These are phyloP conservation scores for Psilopsiagon aurifrons DNA, from an alignment of 2,113 vertebrate species.

Conservation along the genomic window DNA sequence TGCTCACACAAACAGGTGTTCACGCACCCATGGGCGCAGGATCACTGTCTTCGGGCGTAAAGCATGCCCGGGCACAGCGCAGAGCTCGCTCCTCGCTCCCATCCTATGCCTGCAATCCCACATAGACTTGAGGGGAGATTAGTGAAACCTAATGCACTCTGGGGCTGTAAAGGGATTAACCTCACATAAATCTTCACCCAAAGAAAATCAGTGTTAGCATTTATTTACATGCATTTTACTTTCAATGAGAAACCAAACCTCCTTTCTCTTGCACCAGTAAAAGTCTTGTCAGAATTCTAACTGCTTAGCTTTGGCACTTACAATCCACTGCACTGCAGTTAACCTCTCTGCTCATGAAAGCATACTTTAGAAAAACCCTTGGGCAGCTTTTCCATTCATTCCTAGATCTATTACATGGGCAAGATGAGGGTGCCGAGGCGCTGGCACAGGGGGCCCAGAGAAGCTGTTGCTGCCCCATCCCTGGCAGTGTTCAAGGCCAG, in stretches of 20 bases:
- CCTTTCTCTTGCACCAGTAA: neutral
- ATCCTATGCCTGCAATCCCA: neutral
- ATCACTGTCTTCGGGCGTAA: neutral
- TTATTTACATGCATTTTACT: neutral
- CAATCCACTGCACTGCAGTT: neutral
- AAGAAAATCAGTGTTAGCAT: rapidly evolving
- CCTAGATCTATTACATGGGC: neutral
- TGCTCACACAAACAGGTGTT: neutral
- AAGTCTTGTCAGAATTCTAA: neutral
- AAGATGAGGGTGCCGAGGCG: neutral
- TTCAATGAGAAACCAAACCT: neutral
- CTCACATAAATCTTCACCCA: neutral
- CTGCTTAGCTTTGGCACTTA: neutral
- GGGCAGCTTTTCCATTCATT: neutral
- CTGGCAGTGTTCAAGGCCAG: neutral
- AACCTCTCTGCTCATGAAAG: neutral
- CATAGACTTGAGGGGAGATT: neutral
- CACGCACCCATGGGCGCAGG: neutral
- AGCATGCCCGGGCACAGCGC: neutral
- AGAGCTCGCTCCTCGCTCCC: neutral
- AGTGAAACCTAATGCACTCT: neutral
- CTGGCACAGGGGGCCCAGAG: neutral
- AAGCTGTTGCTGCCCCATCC: neutral
- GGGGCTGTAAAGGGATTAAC: neutral
- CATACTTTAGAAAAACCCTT: neutral